These are phyloP conservation scores for Ommatoiulus sabulosus DNA, from an alignment of 2,888 invertebrate genomes.

Conservation along the genomic window DNA sequence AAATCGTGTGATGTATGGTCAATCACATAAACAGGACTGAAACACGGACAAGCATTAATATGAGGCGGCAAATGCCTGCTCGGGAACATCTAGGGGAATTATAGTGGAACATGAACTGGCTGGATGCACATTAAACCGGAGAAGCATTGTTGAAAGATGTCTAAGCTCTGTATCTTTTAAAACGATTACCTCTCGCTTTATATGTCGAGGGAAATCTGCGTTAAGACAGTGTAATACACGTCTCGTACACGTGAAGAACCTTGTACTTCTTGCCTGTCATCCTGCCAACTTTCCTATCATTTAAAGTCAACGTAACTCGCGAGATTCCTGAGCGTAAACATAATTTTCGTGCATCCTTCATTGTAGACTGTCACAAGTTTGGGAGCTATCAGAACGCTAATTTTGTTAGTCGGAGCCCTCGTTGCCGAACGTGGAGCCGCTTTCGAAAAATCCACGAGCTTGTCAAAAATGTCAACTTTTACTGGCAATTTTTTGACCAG, in stretches of 20 bases:
- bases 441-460: neutral
- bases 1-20: conserved; percentile 58
- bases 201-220: conserved; percentile 4
- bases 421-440: neutral
- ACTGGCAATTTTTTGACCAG: neutral
- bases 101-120: neutral
- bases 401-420: neutral
- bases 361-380: conserved; percentile 36
- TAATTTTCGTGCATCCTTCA: conserved; percentile 40
- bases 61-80: neutral
- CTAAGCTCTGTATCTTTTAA: conserved; percentile 31
- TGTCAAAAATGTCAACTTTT: conserved; percentile 33
- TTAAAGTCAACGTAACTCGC: conserved; percentile 40
- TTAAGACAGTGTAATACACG: conserved; percentile 43
- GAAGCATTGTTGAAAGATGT: conserved; percentile 24
- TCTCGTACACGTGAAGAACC: conserved; percentile 43
- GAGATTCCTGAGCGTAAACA: conserved; percentile 36
- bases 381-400: conserved; percentile 9
- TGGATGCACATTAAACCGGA: conserved; percentile 31
- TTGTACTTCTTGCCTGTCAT: conserved; percentile 40
- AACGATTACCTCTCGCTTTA: neutral
- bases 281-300: conserved; percentile 43
- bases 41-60: conserved; percentile 53
- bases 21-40: conserved; percentile 54
- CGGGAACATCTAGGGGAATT: conserved; percentile 12